Evolutionary conservation across 2,113 vertebrate genomes (phyloP).

Genomic region (Lathamus discolor): DNA sequence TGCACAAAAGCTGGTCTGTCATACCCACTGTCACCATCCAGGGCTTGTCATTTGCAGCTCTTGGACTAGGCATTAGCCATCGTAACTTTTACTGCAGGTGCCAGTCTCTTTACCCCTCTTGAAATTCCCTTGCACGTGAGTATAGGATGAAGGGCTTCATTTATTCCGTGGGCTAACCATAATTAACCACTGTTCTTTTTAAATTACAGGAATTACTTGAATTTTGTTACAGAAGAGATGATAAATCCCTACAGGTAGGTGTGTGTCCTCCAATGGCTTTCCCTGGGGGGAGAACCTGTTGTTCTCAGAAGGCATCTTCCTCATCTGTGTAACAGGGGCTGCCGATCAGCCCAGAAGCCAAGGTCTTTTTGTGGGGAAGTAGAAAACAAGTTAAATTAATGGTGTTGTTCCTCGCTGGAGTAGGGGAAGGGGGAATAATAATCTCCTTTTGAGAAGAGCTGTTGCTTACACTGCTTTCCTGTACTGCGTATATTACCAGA

Average conservation of each 20-base stretch:
- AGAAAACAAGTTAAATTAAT: not conserved
- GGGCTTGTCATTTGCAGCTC: not conserved
- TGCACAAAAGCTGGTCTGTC: not conserved
- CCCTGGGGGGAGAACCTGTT: not conserved
- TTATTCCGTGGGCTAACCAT: not conserved
- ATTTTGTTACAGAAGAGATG: slow-evolving; percentile 99
- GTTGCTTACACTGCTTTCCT: not conserved
- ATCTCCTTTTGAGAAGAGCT: not conserved
- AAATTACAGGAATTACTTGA: slow-evolving; percentile 94
- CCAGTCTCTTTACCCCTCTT: not conserved
- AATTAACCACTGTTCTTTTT: not conserved
- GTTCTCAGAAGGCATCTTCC: not conserved
- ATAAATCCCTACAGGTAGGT: slow-evolving; percentile 94
- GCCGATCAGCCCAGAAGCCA: not conserved
- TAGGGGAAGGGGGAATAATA: not conserved
- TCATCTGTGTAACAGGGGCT: accelerated
- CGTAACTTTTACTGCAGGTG: not conserved
- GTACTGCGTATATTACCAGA: not conserved
- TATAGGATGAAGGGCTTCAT: not conserved
- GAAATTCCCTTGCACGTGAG: not conserved
- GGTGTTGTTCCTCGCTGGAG: not conserved
- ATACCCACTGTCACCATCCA: not conserved
- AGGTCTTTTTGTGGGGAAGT: not conserved
- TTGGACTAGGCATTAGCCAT: not conserved
- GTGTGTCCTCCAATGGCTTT: not conserved